Evolutionary conservation across 2,113 vertebrate species (phyloP).

Genomic region (Phylloscopus trochilus): DNA sequence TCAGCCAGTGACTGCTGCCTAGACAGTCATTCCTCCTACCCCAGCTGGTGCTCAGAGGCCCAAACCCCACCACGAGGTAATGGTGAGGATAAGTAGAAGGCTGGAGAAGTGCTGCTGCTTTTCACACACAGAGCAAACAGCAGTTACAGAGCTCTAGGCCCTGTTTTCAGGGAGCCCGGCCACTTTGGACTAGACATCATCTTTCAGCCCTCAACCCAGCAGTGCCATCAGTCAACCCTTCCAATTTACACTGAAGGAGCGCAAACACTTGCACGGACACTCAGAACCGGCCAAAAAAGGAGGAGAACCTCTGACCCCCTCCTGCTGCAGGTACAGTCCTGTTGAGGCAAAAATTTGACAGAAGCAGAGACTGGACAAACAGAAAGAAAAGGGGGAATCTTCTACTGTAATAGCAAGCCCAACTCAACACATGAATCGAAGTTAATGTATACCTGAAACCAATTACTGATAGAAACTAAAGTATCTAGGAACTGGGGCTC

Average conservation of each 20-base stretch:
- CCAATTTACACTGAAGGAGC: not conserved
- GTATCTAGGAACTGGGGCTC: not conserved
- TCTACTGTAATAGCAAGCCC: not conserved
- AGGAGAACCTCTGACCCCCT: not conserved
- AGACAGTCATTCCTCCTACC: not conserved
- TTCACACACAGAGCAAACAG: not conserved
- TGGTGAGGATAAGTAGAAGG: not conserved
- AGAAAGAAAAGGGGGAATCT: not conserved
- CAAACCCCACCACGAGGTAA: not conserved
- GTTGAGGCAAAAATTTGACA: fast-evolving
- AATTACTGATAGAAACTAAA: not conserved
- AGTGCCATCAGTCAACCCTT: not conserved
- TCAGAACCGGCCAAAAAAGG: not conserved
- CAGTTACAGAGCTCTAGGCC: not conserved
- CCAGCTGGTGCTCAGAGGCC: not conserved
- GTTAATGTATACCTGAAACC: not conserved
- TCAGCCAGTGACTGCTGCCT: not conserved
- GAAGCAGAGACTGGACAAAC: not conserved
- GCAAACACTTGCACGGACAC: not conserved
- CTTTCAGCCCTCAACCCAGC: not conserved
- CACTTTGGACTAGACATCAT: not conserved
- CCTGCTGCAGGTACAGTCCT: not conserved
- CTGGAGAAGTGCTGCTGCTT: not conserved
- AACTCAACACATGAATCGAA: not conserved
- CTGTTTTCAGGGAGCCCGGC: not conserved